phyloP scores from a whole-genome alignment of 2,888 invertebrate species.

The Mycogona germanica region DNA sequence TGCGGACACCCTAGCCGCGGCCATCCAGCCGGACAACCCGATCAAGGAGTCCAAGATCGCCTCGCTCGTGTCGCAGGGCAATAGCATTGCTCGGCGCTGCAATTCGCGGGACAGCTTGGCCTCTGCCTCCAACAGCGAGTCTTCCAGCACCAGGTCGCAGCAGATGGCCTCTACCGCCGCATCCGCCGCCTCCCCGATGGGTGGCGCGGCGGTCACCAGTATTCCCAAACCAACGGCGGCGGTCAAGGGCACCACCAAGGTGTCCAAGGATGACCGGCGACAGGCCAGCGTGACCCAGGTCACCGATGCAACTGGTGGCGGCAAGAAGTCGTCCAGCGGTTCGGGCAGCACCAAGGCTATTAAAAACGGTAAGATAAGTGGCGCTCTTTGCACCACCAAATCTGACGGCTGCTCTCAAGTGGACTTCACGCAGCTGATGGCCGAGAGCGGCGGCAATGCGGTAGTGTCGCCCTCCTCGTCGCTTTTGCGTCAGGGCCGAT shows the following conservation, averaged over 20 bases:
- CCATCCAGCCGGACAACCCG: conserved; percentile 22
- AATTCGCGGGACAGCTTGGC: background rate
- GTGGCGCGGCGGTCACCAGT: conserved; percentile 41
- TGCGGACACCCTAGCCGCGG: background rate
- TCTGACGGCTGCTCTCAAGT: conserved; percentile 12
- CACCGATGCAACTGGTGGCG: conserved; percentile 2
- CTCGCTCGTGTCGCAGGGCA: background rate
- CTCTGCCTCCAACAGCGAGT: background rate
- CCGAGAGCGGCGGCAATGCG: conserved; percentile 1
- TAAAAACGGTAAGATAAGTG: background rate
- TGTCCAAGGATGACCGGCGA: conserved; percentile 14
- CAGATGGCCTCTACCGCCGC: background rate
- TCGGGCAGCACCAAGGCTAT: background rate
- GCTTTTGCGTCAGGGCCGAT: background rate
- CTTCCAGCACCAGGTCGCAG: conserved; percentile 15
- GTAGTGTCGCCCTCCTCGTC: background rate
- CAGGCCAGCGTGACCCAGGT: background rate
- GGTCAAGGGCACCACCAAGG: conserved; percentile 65
- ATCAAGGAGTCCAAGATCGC: conserved; percentile 23
- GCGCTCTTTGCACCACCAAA: background rate
- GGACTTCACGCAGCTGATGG: conserved; percentile 8
- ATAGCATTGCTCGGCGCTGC: background rate
- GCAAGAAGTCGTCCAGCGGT: background rate
- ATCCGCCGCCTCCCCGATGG: background rate
- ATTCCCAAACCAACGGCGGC: conserved; percentile 87